phyloP scores from a whole-genome alignment of 2,113 vertebrate species.

The Cyprinodon variegatus region DNA sequence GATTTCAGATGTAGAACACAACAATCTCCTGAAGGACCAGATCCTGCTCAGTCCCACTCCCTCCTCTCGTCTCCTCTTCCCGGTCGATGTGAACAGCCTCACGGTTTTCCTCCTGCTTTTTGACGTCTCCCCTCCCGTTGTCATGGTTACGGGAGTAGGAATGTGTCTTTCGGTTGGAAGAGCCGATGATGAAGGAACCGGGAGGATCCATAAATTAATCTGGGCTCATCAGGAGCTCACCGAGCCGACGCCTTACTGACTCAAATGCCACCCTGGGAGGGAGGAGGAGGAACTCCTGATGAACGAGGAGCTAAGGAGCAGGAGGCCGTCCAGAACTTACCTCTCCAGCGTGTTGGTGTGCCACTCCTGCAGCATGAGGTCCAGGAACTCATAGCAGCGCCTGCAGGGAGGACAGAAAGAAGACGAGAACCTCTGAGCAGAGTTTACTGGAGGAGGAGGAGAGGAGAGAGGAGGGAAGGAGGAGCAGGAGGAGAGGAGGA shows the following conservation, averaged over 20 bases:
- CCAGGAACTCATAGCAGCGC: conserved; percentile 96
- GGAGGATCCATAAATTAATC: conserved; percentile 67
- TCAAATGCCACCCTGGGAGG: conserved; percentile 54
- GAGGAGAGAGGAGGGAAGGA: not conserved
- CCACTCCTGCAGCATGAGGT: conserved; percentile 96
- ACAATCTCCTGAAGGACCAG: too few species aligned
- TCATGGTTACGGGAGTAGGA: conserved; percentile 58
- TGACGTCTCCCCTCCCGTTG: conserved; percentile 53
- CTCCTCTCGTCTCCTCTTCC: conserved; percentile 14
- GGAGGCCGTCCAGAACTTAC: conserved; percentile 71
- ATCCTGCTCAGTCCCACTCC: conserved; percentile 7
- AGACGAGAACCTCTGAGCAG: not conserved
- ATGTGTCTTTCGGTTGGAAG: conserved; percentile 5
- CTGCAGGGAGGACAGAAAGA: conserved; percentile 63
- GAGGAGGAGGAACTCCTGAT: too few species aligned
- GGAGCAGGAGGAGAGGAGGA: not conserved
- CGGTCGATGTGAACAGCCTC: conserved; percentile 52
- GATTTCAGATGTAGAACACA: too few species aligned
- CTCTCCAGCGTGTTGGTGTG: conserved; percentile 94
- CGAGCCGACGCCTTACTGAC: conserved; percentile 39
- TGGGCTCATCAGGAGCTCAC: conserved; percentile 61
- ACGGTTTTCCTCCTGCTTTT: conserved; percentile 49
- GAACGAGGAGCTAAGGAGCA: too few species aligned
- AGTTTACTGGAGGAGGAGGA: too few species aligned
- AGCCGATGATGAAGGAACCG: conserved; percentile 25